Base-by-base conservation (phyloP, 2,888 invertebrate species). In the Nesidiocoris tenuis region DNA sequence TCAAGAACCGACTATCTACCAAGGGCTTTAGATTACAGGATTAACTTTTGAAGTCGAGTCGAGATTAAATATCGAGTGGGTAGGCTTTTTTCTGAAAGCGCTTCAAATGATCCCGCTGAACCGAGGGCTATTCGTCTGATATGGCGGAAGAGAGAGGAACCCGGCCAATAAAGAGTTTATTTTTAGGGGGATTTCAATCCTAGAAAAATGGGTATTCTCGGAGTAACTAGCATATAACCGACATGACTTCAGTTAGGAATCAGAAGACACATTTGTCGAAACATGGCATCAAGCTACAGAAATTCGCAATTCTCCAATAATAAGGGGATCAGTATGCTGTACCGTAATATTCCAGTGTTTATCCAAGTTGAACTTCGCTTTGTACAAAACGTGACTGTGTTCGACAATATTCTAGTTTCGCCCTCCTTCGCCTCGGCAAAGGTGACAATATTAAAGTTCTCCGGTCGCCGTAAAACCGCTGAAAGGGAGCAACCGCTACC, bases 11-110 rank as follows among this genome's bases (percentile, higher is more conserved):
- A 19, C 59, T 59, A 59, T 59, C 59, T n/a, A 5, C 59, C n/a
- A 12, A 2, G 59, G 59, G 59, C 59, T 59, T 59, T 59, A 59
- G 59, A 59, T 59, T 59, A 39, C 39, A 39, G 39, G 39, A 39
- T 39, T 39, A 39, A 3, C 39, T 39, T 39, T 39, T 39, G 39
- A 12, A 39, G 39, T 39, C 39, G n/a, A 39, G 39, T 39, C 12
- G 39, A 39, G 39, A 39, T 39, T 39, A 39, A 39, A 39, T 39
- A n/a, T 39, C 39, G 12, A 39, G 39, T 39, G 39, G 39, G 39
- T 39, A 39, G 39, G 39, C 12, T 39, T 39, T 39, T 39, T 39
- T 39, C 39, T 39, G 39, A 39, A 39, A 39, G 39, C 12, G 39
- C 39, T 7, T 39, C 39, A 39, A 39, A 39, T 39, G 12, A 39